Evolutionary conservation across 1,140 invertebrate genomes (phyloP), one percentile per base, ranked within the genome.

Genomic region (Araneus ventricosus): DNA sequence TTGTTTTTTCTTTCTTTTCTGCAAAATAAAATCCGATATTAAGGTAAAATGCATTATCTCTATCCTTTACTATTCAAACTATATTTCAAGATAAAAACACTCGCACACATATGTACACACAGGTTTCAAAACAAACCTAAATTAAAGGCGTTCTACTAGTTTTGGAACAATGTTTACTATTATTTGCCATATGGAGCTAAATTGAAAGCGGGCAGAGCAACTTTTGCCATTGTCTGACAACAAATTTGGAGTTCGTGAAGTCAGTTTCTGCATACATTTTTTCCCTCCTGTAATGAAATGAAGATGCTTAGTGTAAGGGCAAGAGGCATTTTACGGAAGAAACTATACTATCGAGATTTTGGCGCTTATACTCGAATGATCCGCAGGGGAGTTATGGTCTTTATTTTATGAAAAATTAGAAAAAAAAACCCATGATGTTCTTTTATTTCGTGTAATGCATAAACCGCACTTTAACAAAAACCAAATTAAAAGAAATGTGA

Each of bases 211-310:
- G 84, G 24, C 17, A 6, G 57, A 61, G 84, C 61, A 34, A 61
- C 37, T 86, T 61, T 61, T 75, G 22, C 84, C 45, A 61, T 86
- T 14, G 52, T 30, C 27, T n/a, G 10, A 57, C 57, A 86, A 86
- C 84, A 86, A 86, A 86, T 86, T 86, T 30, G 52, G 84, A 57
- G 57, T 86, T 86, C 30, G 30, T 63, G 61, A 86, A 57, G 34
- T 27, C 45, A 34, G 20, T 24, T 57, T 85, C 57, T 59, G 27
- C 82, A 57, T n/a, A 41, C 24, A n/a, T 57, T 4, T 85, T 85
- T 57, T 85, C 24, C 30, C 57, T 30, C n/a, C 24, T 27, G n/a
- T 59, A 57, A 85, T 85, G 57, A 85, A 85, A 85, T n/a, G 17
- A n/a, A 6, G 10, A 17, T 27, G 10, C 5, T 5, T 24, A 61